Evolutionary conservation across 2,888 invertebrate genomes (phyloP), one percentile per base, ranked within the genome.

Genomic region (Lingula anatina): DNA sequence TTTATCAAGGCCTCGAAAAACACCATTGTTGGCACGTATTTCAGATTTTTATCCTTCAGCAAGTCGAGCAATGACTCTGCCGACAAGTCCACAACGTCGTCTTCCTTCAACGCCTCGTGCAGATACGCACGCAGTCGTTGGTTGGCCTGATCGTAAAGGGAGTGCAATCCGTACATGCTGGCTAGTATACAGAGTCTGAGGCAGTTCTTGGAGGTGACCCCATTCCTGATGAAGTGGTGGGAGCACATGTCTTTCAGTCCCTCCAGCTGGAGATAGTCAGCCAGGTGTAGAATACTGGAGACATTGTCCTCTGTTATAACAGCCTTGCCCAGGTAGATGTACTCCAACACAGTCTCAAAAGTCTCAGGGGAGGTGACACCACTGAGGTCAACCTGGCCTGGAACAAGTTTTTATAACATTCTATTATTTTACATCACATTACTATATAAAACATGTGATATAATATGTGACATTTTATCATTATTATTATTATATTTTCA

Each of bases 201-300:
- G 51, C 65, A 67, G 46, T 67, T 67, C 5, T 62, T 54, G 5
- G 57, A 37, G 12, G 48, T 63, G 5, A 66, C 44, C 15, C 57
- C 56, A 1, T 59, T 51, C 3, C 48, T 49, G 21, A 49, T 40
- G 5, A 67, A 52, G 47, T 62, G 64, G 28, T 53, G 56, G 9
- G 57, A 50, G 46, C 66, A 66, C 18, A n/a, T 18, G 15, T 36
- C 5, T n/a, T 44, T 44, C 31, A 44, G 18, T 20, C 21, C 18
- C 7, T 27, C 35, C 5, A 67, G 61, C 46, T 67, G 67, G 20
- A 67, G 56, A 43, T 65, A 67, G 46, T 67, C 67, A 1, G 66
- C 64, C 12, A 60, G 62, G 49, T 66, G 61, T 5, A 67, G 55
- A 12, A 66, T 49, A 20, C 62, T 61, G 24, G 55, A 51, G 3